Base-by-base conservation (phyloP, 2,888 invertebrate species). In the Caenorhabditis sp. region DNA sequence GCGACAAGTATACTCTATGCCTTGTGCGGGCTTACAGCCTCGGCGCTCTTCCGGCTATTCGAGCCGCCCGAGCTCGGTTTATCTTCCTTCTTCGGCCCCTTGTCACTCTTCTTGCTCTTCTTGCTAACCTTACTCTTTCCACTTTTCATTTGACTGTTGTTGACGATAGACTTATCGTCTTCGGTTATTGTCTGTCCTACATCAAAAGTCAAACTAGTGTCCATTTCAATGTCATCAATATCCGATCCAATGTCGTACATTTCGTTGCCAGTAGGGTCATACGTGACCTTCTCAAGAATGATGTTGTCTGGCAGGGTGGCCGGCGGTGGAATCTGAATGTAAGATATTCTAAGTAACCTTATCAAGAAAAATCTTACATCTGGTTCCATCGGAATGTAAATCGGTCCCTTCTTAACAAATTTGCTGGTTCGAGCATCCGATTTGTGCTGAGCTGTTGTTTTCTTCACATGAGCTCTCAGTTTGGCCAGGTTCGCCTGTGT, bases 201-300 rank as follows among this genome's bases (percentile, higher is more conserved):
- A 26, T 68, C 53, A 13, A 56, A 6, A 26, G 47, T 56, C 15
- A 44, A 22, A 50, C 62, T 56, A 0, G 68, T 37, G 55, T 74
- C 58, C 26, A 74, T 1, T 32, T 74, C 74, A 37, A 74, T 67
- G 32, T 74, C 67, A 32, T 74, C 74, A 0, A 74, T 53, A 28
- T 74, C 60, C 15, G 58, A 51, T 37, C 74, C 74, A 35, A 74
- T 74, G 22, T 67, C 67, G 22, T 18, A 74, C 24, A 60, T 22
- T 20, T 67, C 74, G 26, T 74, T 74, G 0, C 13, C 11, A 5
- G 28, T 18, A n/a, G 74, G 67, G 32, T 60, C 74, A 26, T 67
- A 74, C 2, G 9, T 9, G 15, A 74, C 60, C 0, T 67, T 67
- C 11, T 58, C 60, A 4, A 74, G 24, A 5, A 60, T 13, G 9